Evolutionary conservation across 1,140 invertebrate genomes (phyloP), one percentile per base, ranked within the genome.

Genomic region (Heliconius hewitsoni): DNA sequence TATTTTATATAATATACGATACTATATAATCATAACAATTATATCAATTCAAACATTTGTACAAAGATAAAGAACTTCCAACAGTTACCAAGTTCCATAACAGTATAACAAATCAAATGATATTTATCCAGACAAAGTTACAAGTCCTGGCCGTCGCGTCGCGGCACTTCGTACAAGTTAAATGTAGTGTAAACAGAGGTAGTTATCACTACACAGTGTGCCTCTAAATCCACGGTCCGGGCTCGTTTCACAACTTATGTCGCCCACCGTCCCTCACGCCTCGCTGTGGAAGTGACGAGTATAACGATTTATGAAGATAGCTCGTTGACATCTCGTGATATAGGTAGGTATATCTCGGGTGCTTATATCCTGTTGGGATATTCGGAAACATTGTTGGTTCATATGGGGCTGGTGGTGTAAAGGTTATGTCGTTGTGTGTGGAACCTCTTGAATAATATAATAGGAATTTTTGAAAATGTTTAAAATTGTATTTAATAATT

Each of bases 141-240:
- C 73, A 75, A 80, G 70, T 77, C 27, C 71, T 76, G 66, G 74
- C 71, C 71, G 75, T 80, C 73, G 60, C 60, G 23, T 66, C 60
- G 81, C 81, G 81, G 84, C 83, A 89, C 87, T 91, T 88, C 86
- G 87, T 86, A 85, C 87, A 92, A 92, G 92, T 93, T 93, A 90
- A 93, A 93, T 93, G 92, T 92, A 92, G 86, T 91, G 91, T 92
- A 90, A 93, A 92, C 89, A 90, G 85, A 86, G 89, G 81, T 84
- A 90, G 90, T 92, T 92, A 92, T 91, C 90, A 88, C 84, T 78
- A 81, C 82, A 86, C 83, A 84, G 80, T 82, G 86, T 74, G 84
- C 76, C 82, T 90, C 83, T 93, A 92, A 91, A 93, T 92, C 87
- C 88, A 23, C 81, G 79, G 78, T 83, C 84, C 71, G 73, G 80